Evolutionary conservation across 1,140 invertebrate species (phyloP), one percentile per base, ranked within the genome.

Genomic region (Aphis craccivora): DNA sequence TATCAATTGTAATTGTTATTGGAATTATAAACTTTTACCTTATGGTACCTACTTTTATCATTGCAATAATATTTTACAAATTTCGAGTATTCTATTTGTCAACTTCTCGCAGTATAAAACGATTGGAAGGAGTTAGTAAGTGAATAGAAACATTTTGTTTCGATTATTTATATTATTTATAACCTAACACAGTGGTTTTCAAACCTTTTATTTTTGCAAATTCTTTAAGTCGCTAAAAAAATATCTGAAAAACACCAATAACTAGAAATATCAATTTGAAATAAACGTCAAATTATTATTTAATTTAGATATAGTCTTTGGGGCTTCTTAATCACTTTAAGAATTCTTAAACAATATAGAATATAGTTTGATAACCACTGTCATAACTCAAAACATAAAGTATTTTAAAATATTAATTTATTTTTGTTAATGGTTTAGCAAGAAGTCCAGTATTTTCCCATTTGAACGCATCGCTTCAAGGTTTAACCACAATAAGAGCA

Each of bases 401-500:
- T 76, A 6, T n/a, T 18, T n/a, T 6, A 18, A 76, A 76, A 76
- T n/a, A n/a, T n/a, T n/a, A 18, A 20, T 76, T 76, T 20, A 0
- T n/a, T 18, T 76, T 76, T 9, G 37, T 76, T n/a, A 76, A 76
- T 25, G 4, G 4, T 84, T 4, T 91, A 97, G 97, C 97, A 89
- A 96, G 97, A 87, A 97, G 97, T 95, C 98, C 98, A 0, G 97
- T 99, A 55, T 98, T 98, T 95, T 97, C 97, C 22, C 98, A 99
- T 95, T 95, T 99, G 88, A 98, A 97, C 95, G 97, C 98, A 45
- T 97, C 98, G 0, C 95, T 99, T 1, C 97, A 98, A 95, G 99
- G 99, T 14, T 95, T 99, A 43, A 96, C 97, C 1, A 99, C 98
- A 0, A 98, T 99, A 91, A 96, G 98, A 93, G 98, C 98, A 0